Base-by-base conservation (phyloP, 2,888 invertebrate species). In the Aproaerema taeniolella region DNA sequence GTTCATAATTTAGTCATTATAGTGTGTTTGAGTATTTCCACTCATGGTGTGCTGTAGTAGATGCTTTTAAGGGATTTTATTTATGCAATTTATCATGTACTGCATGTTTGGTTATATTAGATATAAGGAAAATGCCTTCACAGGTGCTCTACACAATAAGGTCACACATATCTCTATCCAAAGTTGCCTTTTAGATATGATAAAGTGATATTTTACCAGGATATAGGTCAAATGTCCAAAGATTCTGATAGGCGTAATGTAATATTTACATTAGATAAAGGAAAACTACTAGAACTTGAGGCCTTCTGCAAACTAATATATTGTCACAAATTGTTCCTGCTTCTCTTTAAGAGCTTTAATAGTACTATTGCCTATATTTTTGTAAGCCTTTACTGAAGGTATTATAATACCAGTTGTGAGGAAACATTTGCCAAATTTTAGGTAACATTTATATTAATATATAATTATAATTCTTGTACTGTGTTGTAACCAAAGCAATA, bases 181-280 rank as follows among this genome's bases (percentile, higher is more conserved):
- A 81, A 74, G 85, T 83, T 87, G 87, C 87, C 87, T 87, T 87
- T 74, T 81, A 82, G 78, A 81, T 80, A 81, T 76, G 76, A 78
- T 81, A 75, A 69, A 77, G 76, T 80, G 71, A 79, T 78, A 74
- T 77, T 70, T 70, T 65, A 65, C 64, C 62, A 61, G 69, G 61
- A 77, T 73, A 69, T 81, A 69, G 73, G 75, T 76, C 74, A 71
- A 68, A 72, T 66, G 64, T 67, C 75, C 77, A 73, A 79, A 80
- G 74, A 73, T 69, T 74, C 66, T 57, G 60, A 74, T 78, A 75
- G 68, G 67, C 61, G 59, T 41, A 53, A 61, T 70, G 55, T 71
- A 74, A 61, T 76, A 62, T 81, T 79, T 79, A 72, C 71, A 68
- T 67, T 68, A 78, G 79, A 77, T 78, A 76, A 56, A 55, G 52